Conservation (phyloP, 2,888 invertebrate species). For the Limenitis arthemis region DNA sequence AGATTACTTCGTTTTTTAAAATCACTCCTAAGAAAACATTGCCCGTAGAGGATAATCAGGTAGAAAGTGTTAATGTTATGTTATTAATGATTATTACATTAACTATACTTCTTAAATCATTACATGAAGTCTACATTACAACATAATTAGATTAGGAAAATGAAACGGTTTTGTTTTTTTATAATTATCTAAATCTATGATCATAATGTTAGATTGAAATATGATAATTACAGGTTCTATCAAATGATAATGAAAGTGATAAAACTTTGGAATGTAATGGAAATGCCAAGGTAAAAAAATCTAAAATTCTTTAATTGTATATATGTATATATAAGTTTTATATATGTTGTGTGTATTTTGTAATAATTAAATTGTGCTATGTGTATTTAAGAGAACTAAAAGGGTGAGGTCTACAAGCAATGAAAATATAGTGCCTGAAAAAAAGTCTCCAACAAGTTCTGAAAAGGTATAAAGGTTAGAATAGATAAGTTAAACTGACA, state of each 20-base stretch:
- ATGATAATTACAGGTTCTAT: neutral
- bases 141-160: no score
- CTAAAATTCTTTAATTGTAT: neutral
- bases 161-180: no score
- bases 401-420: conserved; percentile 47
- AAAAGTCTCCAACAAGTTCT: conserved; percentile 26
- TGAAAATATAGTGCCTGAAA: conserved; percentile 35
- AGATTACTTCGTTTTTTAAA: conserved; percentile 62
- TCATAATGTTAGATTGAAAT: neutral
- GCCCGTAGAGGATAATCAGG: conserved; percentile 15
- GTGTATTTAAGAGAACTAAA: conserved; percentile 40
- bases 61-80: conserved; percentile 6
- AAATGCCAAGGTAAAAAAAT: conserved; percentile 1
- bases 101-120: no score
- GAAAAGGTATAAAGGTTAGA: conserved; percentile 20
- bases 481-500: neutral
- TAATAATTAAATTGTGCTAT: neutral
- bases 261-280: conserved; percentile 1
- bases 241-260: neutral
- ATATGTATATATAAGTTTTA: neutral
- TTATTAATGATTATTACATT: neutral
- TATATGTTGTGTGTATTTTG: neutral
- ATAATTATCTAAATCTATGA: neutral
- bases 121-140: no score
- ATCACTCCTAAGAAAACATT: conserved; percentile 44